These are phyloP conservation scores for Ceramica pisi DNA, from an alignment of 2,888 invertebrate species.

Conservation along the genomic window DNA sequence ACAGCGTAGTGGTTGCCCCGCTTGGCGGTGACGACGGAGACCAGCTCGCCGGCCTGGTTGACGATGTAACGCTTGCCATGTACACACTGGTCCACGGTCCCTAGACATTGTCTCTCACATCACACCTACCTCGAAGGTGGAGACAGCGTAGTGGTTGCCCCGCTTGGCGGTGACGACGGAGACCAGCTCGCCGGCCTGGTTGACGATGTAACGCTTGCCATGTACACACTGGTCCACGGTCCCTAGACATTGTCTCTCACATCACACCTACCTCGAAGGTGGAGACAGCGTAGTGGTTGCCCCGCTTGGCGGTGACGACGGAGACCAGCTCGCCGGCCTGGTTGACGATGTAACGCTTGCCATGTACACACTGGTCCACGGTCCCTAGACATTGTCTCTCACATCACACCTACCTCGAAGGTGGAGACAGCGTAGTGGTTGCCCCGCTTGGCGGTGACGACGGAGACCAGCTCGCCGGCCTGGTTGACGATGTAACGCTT, in stretches of 20 bases:
- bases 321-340: slow-evolving; percentile 80
- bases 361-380: slow-evolving; percentile 74
- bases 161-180: slow-evolving; percentile 82
- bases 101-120: not conserved
- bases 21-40: slow-evolving; percentile 83
- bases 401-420: slow-evolving; percentile 76
- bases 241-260: not conserved
- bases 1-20: slow-evolving; percentile 85
- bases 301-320: slow-evolving; percentile 80
- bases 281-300: slow-evolving; percentile 86
- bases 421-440: slow-evolving; percentile 86
- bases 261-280: slow-evolving; percentile 77
- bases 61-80: slow-evolving; percentile 83
- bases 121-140: slow-evolving; percentile 79
- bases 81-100: slow-evolving; percentile 70
- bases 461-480: slow-evolving; percentile 79
- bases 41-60: slow-evolving; percentile 77
- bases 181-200: slow-evolving; percentile 78
- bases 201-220: slow-evolving; percentile 83
- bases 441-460: slow-evolving; percentile 82
- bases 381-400: not conserved
- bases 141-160: slow-evolving; percentile 86
- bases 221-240: slow-evolving; percentile 71
- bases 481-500: slow-evolving; percentile 81
- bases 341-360: slow-evolving; percentile 83